A percentile compares a stretch with the other conserved stretches of the same genome.
phyloP scores from a whole-genome alignment of 1,140 invertebrate genomes.

The Parasteatoda tepidariorum region DNA sequence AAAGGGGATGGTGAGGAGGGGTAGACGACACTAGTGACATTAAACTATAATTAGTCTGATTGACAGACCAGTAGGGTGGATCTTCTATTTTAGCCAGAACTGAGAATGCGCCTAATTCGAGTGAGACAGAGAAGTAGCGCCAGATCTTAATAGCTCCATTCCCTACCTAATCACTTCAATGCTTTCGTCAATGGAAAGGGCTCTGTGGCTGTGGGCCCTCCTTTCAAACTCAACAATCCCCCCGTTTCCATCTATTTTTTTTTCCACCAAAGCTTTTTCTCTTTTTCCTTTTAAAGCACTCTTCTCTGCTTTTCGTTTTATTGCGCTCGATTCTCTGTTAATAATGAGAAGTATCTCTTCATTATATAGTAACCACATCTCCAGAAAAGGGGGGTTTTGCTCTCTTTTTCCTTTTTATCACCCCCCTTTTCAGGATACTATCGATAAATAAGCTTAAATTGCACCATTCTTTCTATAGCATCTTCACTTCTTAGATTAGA shows the following conservation, averaged over 20 bases:
- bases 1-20: constrained; percentile 53
- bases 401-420: constrained; percentile 43
- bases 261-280: constrained; percentile 47
- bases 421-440: constrained; percentile 22
- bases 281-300: constrained; percentile 57
- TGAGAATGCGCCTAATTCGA: constrained; percentile 56
- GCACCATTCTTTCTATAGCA: constrained; percentile 57
- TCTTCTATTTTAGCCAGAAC: constrained; percentile 48
- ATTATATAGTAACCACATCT: constrained; percentile 60
- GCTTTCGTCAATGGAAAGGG: constrained; percentile 48
- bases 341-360: constrained; percentile 58
- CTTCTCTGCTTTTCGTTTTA: constrained; percentile 51
- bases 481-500: constrained; percentile 54
- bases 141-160: constrained; percentile 60
- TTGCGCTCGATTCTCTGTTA: constrained; percentile 55
- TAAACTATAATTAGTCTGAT: constrained; percentile 62
- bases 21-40: constrained; percentile 58
- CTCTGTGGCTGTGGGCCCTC: constrained; percentile 22
- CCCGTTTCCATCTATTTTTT: constrained; percentile 47
- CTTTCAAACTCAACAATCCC: constrained; percentile 40
- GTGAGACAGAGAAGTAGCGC: constrained; percentile 39
- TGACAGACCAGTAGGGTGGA: constrained; percentile 56
- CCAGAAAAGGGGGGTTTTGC: constrained; percentile 34
- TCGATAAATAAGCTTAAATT: constrained; percentile 61
- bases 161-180: constrained; percentile 60